Conservation (phyloP, 1,140 invertebrate species). For the Nebria ingens region DNA sequence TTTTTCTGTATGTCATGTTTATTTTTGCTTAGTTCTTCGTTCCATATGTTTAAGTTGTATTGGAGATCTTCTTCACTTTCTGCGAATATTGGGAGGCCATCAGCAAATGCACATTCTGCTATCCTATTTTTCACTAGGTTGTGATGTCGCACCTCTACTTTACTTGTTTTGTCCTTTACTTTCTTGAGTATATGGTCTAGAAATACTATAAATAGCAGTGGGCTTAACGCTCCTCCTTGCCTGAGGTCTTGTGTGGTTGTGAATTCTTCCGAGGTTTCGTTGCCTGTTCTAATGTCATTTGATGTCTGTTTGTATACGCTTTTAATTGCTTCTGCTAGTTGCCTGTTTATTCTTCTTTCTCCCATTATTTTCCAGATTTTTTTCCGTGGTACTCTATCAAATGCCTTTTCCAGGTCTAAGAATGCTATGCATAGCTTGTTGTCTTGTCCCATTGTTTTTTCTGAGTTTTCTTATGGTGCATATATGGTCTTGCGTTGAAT, state of each 20-base stretch:
- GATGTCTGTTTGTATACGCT: neutral
- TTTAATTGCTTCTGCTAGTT: neutral
- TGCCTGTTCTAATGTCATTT: neutral
- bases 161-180: neutral
- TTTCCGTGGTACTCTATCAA: constrained; percentile 11
- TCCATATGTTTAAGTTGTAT: neutral
- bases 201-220: neutral
- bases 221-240: neutral
- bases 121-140: neutral
- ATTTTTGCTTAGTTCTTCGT: neutral
- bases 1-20: neutral
- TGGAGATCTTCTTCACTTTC: neutral
- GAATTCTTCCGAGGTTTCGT: neutral
- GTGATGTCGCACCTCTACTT: neutral
- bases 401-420: constrained; percentile 12
- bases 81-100: neutral
- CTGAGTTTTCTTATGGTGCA: constrained; percentile 12
- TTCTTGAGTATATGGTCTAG: neutral
- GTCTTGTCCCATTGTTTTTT: neutral
- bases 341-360: neutral
- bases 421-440: constrained; percentile 5
- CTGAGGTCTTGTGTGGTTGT: neutral
- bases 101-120: neutral
- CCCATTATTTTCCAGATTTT: constrained; percentile 11
- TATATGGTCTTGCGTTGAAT: constrained; percentile 7